These are phyloP conservation scores for Drosophila fulvimacula DNA, from an alignment of 2,888 invertebrate species.

Conservation along the genomic window DNA sequence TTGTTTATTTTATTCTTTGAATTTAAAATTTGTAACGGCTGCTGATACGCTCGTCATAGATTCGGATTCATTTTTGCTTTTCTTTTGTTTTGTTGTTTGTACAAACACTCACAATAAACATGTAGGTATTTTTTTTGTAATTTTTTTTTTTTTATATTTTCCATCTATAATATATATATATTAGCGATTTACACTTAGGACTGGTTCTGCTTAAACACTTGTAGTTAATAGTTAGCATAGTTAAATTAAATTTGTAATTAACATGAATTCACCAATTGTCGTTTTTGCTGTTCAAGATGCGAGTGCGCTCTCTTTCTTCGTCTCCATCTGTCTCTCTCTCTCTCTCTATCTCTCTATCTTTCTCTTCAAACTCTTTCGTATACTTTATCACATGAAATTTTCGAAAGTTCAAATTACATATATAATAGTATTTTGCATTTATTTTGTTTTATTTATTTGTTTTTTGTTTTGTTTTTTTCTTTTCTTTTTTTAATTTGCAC, in stretches of 20 bases:
- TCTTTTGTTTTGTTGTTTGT: constrained; percentile 42
- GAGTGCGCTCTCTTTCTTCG: background rate
- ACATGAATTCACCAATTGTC: constrained; percentile 54
- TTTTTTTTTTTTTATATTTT: constrained; percentile 20
- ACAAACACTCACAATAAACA: constrained; percentile 68
- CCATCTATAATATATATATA: constrained; percentile 33
- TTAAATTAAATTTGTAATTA: constrained; percentile 72
- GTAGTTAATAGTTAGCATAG: constrained; percentile 56
- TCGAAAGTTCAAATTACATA: constrained; percentile 72
- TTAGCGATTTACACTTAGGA: constrained; percentile 65
- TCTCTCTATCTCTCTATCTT: background rate
- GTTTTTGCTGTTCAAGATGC: constrained; percentile 28
- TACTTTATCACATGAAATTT: constrained; percentile 79
- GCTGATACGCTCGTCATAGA: constrained; percentile 15
- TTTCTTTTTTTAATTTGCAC: constrained; percentile 38
- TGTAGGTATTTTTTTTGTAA: constrained; percentile 36
- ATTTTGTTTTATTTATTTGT: constrained; percentile 27
- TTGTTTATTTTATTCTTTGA: constrained; percentile 60
- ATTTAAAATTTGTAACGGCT: constrained; percentile 67
- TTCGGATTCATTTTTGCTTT: background rate
- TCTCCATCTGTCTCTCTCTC: background rate
- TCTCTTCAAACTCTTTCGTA: constrained; percentile 54
- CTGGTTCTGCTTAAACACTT: constrained; percentile 42
- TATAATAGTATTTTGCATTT: constrained; percentile 33
- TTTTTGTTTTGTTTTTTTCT: constrained; percentile 31